These are phyloP conservation scores for Petromus typicus DNA, from an alignment of 2,113 vertebrate species.

Conservation along the genomic window DNA sequence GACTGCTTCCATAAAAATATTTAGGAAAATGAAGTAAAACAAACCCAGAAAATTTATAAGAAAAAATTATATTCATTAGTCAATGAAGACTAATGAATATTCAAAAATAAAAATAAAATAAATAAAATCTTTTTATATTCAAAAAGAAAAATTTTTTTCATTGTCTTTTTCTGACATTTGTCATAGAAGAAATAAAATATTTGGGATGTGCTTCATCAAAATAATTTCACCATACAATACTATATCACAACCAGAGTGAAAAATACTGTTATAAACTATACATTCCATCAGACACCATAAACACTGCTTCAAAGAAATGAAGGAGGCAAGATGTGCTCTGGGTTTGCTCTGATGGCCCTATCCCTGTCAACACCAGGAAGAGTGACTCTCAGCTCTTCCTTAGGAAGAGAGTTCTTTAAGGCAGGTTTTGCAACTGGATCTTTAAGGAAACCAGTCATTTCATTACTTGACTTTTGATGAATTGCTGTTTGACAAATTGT, in stretches of 20 bases:
- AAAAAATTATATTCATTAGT: slow-evolving; percentile 27
- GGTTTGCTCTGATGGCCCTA: neutral
- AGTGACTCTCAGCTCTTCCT: neutral
- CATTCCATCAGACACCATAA: neutral
- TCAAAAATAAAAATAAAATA: slow-evolving; percentile 15
- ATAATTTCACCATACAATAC: neutral
- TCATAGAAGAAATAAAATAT: neutral
- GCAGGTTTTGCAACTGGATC: neutral
- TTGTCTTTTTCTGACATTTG: neutral
- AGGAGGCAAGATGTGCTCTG: neutral
- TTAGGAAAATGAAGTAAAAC: neutral
- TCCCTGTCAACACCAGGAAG: neutral
- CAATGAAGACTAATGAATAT: too few relatives aligned
- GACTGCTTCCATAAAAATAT: neutral
- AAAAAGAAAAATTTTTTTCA: neutral
- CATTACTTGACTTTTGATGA: neutral
- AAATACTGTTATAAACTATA: neutral
- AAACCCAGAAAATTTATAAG: neutral
- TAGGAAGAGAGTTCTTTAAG: neutral
- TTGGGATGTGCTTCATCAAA: neutral
- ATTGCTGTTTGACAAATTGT: neutral
- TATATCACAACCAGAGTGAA: neutral
- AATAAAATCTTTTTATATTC: too few relatives aligned
- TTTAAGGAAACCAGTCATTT: neutral
- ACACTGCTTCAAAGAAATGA: neutral